phyloP scores from a whole-genome alignment of 1,140 invertebrate species.

The Sycophila sp. region DNA sequence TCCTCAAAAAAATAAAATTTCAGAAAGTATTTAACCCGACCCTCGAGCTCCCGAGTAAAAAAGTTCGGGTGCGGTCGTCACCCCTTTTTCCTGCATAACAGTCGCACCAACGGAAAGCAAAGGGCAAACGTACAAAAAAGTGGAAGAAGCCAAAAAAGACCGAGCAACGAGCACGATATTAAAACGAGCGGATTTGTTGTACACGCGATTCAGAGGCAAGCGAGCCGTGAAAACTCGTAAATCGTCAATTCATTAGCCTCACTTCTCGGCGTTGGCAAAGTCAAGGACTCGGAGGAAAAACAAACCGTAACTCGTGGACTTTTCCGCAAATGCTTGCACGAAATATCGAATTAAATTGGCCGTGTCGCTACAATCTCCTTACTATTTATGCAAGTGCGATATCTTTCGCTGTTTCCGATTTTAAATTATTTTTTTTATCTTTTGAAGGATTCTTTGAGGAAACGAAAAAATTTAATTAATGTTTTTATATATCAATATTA shows the following conservation, averaged over 20 bases:
- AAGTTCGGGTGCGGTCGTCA: neutral
- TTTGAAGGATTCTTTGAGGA: too few species aligned
- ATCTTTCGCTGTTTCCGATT: too few species aligned
- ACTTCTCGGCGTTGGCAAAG: neutral
- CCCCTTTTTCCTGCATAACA: neutral
- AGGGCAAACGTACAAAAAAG: constrained; percentile 12
- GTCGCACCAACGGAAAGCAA: neutral
- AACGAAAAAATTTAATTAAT: too few species aligned
- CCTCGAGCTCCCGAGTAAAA: too few species aligned
- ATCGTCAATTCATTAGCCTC: constrained; percentile 54
- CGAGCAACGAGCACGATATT: neutral
- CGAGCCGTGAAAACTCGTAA: constrained; percentile 54
- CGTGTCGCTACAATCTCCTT: too few species aligned
- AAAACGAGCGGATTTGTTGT: neutral
- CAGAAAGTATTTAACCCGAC: too few species aligned
- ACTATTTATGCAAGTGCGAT: too few species aligned
- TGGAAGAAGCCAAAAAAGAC: constrained; percentile 10
- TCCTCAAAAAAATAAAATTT: too few species aligned
- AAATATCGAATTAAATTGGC: constrained; percentile 52
- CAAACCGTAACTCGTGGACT: neutral
- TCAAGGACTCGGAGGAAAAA: constrained; percentile 2
- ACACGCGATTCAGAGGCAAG: constrained; percentile 16
- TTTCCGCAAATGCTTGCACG: neutral
- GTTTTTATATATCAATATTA: too few species aligned
- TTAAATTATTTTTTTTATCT: neutral